These are phyloP conservation scores for Antigone vipio DNA, from an alignment of 2,113 vertebrate genomes.

Conservation along the genomic window DNA sequence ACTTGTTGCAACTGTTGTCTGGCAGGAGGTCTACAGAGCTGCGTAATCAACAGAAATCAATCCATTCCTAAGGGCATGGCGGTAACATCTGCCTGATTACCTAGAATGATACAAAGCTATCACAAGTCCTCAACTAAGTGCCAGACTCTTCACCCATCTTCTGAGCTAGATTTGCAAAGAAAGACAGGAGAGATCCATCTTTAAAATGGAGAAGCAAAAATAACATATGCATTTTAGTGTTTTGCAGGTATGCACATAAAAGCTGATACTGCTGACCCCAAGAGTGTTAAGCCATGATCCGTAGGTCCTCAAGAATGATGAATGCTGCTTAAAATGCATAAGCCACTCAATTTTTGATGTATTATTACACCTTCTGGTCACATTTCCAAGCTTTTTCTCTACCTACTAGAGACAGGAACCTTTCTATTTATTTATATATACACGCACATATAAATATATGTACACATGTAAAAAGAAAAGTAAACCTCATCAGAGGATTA, in stretches of 20 bases:
- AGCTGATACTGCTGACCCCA: background rate
- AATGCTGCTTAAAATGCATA: slow-evolving; percentile 20
- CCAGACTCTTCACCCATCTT: background rate
- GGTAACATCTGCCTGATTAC: background rate
- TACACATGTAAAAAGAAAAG: background rate
- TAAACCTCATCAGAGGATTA: background rate
- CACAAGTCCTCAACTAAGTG: background rate
- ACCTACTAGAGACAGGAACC: background rate
- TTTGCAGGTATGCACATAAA: background rate
- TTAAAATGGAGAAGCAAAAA: background rate
- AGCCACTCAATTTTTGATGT: background rate
- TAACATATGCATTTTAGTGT: background rate
- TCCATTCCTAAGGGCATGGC: background rate
- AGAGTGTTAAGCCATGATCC: background rate
- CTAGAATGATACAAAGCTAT: background rate
- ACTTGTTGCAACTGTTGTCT: background rate
- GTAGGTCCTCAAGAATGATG: background rate
- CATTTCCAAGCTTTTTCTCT: background rate
- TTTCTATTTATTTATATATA: background rate
- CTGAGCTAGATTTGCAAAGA: background rate
- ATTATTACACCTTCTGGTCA: background rate
- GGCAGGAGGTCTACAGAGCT: background rate
- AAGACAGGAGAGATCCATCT: background rate
- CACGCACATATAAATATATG: background rate
- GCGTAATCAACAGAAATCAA: background rate